A percentile compares a stretch with the other conserved stretches of the same genome.
Conservation (phyloP, 2,113 vertebrate genomes). For the Ailurus styani region DNA sequence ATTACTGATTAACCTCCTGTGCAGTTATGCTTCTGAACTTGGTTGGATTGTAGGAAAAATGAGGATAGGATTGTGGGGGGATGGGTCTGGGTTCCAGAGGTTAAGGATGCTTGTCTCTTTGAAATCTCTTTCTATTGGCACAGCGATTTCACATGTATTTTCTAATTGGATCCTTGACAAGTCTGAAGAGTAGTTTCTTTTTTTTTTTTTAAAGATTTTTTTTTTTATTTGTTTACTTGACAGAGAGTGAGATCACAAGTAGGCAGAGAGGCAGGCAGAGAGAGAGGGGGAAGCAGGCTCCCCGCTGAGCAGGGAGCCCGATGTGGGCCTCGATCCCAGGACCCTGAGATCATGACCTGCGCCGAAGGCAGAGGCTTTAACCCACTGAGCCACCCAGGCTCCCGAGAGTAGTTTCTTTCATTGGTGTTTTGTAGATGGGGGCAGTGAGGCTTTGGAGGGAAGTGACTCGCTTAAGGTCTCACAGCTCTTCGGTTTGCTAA, state of each 20-base stretch:
- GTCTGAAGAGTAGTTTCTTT: background rate
- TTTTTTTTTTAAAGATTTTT: no score
- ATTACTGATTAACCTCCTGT: background rate
- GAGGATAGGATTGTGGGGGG: background rate
- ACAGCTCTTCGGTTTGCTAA: background rate
- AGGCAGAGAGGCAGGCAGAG: no score
- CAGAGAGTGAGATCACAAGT: no score
- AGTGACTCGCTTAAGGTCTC: background rate
- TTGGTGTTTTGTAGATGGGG: background rate
- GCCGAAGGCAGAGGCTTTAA: no score
- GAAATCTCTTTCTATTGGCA: background rate
- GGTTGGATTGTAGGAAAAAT: background rate
- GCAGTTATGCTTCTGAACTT: background rate
- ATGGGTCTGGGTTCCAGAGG: background rate
- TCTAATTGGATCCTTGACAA: background rate
- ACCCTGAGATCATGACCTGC: no score
- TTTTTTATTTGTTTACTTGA: no score
- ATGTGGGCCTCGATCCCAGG: no score
- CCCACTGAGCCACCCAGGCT: no score
- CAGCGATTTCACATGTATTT: background rate
- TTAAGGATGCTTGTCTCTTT: background rate
- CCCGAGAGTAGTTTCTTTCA: background rate
- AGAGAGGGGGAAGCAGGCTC: no score
- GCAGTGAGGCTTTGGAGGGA: background rate
- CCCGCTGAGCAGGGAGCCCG: no score